These are phyloP conservation scores for Phortica okadai DNA, from an alignment of 2,888 invertebrate genomes.

Conservation along the genomic window DNA sequence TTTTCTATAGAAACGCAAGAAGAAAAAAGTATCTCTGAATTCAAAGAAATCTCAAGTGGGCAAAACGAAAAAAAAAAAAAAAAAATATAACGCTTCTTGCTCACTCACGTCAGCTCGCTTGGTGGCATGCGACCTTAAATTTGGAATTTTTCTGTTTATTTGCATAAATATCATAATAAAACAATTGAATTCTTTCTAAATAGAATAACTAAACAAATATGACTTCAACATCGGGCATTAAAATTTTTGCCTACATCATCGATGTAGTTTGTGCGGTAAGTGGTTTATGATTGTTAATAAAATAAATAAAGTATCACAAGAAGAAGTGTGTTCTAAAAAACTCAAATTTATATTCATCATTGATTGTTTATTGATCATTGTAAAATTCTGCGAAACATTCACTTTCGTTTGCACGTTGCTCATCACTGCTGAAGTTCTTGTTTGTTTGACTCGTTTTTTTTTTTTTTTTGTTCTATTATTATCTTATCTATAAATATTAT, in stretches of 20 bases:
- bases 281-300: slow-evolving; percentile 23
- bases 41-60: neutral
- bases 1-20: neutral
- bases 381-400: no score
- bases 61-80: no score
- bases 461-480: slow-evolving; percentile 14
- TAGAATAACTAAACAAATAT: slow-evolving; percentile 43
- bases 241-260: slow-evolving; percentile 60
- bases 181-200: neutral
- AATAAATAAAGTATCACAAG: neutral
- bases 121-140: neutral
- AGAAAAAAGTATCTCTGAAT: neutral
- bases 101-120: neutral
- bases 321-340: neutral
- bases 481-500: no score
- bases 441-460: neutral
- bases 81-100: no score
- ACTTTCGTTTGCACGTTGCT: no score
- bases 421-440: no score
- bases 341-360: no score
- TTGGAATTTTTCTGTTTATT: slow-evolving; percentile 15
- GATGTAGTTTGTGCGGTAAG: slow-evolving; percentile 68
- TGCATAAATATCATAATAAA: neutral
- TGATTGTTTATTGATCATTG: no score
- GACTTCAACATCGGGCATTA: slow-evolving; percentile 64